Conservation (phyloP, 2,888 invertebrate genomes). For the Platycheirus albimanus region DNA sequence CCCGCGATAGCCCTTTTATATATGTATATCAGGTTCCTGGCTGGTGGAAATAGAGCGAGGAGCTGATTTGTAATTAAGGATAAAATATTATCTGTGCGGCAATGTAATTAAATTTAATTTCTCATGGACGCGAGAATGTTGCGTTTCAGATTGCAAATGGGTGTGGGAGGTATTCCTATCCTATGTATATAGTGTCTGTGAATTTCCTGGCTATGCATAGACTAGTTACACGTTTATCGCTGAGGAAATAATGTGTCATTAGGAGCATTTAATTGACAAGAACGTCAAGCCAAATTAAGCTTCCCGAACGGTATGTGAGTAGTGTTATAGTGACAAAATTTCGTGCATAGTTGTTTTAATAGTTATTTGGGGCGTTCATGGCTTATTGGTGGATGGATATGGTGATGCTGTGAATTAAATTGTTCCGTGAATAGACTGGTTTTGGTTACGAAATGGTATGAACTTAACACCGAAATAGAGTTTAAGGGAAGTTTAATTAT, state of each 20-base stretch:
- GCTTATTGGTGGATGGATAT: neutral
- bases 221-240: slow-evolving; percentile 25
- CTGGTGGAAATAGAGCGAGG: slow-evolving; percentile 37
- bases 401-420: slow-evolving; percentile 23
- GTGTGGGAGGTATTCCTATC: slow-evolving; percentile 39
- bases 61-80: slow-evolving; percentile 73
- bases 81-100: slow-evolving; percentile 71
- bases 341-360: slow-evolving; percentile 31
- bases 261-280: slow-evolving; percentile 67
- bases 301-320: slow-evolving; percentile 5
- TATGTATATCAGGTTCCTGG: slow-evolving; percentile 11
- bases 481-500: no score
- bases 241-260: slow-evolving; percentile 64
- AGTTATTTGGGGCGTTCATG: slow-evolving; percentile 35
- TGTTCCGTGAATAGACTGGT: neutral
- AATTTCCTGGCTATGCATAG: neutral
- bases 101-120: slow-evolving; percentile 70
- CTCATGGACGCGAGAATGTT: slow-evolving; percentile 54
- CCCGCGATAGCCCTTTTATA: slow-evolving; percentile 29
- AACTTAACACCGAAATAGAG: no score
- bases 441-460: slow-evolving; percentile 5
- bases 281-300: slow-evolving; percentile 58
- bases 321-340: slow-evolving; percentile 29
- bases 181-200: no score
- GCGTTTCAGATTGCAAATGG: slow-evolving; percentile 50